phyloP scores from a whole-genome alignment of 1,140 invertebrate species.

The Monochamus saltuarius region DNA sequence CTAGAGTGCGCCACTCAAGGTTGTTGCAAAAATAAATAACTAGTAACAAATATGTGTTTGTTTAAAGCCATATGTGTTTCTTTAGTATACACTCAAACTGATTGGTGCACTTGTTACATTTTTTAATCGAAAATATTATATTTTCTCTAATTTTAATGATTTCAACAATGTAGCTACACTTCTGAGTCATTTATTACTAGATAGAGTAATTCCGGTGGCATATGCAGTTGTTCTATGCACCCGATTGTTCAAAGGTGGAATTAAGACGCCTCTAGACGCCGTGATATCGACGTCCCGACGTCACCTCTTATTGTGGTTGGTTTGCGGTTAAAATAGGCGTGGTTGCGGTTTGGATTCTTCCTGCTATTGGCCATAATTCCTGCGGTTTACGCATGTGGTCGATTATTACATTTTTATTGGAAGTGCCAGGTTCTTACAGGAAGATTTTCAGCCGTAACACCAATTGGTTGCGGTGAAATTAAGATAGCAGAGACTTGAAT shows the following conservation, averaged over 20 bases:
- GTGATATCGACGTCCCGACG: constrained; percentile 48
- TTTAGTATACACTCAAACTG: no score
- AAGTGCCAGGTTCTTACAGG: constrained; percentile 13
- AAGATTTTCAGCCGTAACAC: constrained; percentile 5
- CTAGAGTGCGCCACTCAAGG: constrained; percentile 41
- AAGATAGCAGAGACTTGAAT: background rate
- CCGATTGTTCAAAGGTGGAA: constrained; percentile 19
- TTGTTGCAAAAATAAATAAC: background rate
- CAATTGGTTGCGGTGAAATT: constrained; percentile 7
- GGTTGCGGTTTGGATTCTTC: constrained; percentile 49
- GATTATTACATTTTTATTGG: constrained; percentile 54
- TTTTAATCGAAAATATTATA: no score
- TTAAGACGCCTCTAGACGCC: constrained; percentile 45
- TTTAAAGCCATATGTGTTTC: no score
- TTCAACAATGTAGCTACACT: no score
- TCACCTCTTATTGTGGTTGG: constrained; percentile 55
- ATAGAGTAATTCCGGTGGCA: no score
- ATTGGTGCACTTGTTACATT: no score
- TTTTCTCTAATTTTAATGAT: no score
- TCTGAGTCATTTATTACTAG: no score
- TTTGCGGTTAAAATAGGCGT: constrained; percentile 55
- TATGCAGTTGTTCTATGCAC: no score
- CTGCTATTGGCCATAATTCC: constrained; percentile 49
- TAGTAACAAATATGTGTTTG: no score
- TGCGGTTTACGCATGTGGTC: constrained; percentile 55